A percentile compares a stretch with the other conserved stretches of the same genome.
Conservation (phyloP, 1,140 invertebrate genomes). For the Neotoxoptera formosana region DNA sequence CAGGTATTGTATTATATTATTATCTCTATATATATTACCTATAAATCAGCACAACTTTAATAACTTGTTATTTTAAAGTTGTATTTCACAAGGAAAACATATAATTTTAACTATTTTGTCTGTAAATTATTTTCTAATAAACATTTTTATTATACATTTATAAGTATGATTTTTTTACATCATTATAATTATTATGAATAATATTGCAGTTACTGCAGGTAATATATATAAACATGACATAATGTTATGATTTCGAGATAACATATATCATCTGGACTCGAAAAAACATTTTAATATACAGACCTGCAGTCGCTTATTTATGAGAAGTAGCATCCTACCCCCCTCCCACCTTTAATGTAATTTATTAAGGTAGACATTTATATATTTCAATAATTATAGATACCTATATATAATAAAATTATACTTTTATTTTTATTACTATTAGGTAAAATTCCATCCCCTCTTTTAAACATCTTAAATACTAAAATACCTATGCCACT, state of each 20-base stretch:
- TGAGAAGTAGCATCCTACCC: not conserved
- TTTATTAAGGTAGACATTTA: not conserved
- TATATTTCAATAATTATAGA: not conserved
- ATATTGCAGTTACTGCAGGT: no score
- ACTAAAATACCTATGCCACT: not conserved
- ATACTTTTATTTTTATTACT: not conserved
- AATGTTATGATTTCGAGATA: constrained; percentile 17
- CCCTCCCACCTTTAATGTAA: not conserved
- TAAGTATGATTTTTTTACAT: not conserved
- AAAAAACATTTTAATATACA: constrained; percentile 11
- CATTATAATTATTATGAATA: not conserved
- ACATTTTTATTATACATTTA: not conserved
- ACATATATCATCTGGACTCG: not conserved
- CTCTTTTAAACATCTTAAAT: not conserved
- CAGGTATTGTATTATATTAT: constrained; percentile 62
- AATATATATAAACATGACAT: not conserved
- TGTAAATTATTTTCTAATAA: constrained; percentile 14
- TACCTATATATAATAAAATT: no score
- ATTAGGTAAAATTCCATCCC: not conserved
- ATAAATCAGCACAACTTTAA: constrained; percentile 22
- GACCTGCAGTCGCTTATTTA: not conserved
- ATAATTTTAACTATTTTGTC: not conserved
- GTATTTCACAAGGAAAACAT: constrained; percentile 15
- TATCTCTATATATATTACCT: not conserved
- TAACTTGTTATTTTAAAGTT: not conserved